Conservation (phyloP, 2,113 vertebrate genomes). For the Coracopsis vasa region DNA sequence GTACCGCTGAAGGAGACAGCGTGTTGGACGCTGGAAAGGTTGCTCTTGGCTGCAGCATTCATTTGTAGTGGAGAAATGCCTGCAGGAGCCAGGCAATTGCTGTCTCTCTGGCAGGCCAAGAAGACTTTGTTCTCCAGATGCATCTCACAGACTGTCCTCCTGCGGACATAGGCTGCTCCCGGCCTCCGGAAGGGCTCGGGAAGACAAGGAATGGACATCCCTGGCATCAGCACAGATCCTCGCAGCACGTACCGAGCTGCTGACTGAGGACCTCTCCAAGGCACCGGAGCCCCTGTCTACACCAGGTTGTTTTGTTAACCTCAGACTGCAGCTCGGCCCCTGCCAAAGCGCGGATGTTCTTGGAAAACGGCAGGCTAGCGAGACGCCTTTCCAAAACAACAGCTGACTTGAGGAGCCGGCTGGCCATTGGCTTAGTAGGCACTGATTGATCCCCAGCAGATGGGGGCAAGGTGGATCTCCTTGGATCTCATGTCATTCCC, state of each 20-base stretch:
- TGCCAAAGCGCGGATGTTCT: slow-evolving; percentile 53
- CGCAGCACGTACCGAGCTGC: accelerated
- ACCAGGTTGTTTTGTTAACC: slow-evolving; percentile 56
- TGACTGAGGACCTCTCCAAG: not conserved
- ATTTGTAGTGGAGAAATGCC: slow-evolving; percentile 21
- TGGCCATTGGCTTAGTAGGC: not conserved
- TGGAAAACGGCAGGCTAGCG: not conserved
- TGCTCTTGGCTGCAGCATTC: slow-evolving; percentile 5
- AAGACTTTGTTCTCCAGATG: not conserved
- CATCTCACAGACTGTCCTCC: not conserved
- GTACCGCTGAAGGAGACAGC: not conserved
- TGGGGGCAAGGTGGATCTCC: accelerated
- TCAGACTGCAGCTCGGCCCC: slow-evolving; percentile 4
- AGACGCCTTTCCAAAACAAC: slow-evolving; percentile 29
- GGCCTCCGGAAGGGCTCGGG: not conserved
- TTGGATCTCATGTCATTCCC: not conserved
- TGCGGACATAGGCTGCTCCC: accelerated
- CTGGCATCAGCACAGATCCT: not conserved
- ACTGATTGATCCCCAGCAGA: not conserved
- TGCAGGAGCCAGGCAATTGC: not conserved
- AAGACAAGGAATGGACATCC: not conserved
- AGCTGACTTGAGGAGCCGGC: not conserved
- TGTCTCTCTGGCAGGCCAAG: not conserved
- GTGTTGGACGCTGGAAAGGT: not conserved
- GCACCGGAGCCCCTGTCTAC: not conserved